These are phyloP conservation scores for Anarrhichthys ocellatus DNA, from an alignment of 2,113 vertebrate species.

Conservation along the genomic window DNA sequence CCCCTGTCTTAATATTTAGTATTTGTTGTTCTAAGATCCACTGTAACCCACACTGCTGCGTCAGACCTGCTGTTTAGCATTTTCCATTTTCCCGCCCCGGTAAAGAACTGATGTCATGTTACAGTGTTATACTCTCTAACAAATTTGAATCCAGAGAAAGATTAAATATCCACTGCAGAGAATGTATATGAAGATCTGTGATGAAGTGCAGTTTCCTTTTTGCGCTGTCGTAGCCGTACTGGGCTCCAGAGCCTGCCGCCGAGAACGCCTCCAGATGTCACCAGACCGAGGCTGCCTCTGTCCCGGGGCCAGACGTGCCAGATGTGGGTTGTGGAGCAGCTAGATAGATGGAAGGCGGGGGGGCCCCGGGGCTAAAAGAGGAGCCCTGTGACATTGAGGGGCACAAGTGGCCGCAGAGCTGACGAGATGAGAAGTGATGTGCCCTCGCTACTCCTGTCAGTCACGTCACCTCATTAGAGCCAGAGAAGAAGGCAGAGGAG, in stretches of 20 bases:
- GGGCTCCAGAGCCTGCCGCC: slow-evolving; percentile 31
- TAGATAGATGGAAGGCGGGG: slow-evolving; percentile 68
- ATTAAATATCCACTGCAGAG: slow-evolving; percentile 58
- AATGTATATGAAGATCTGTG: slow-evolving; percentile 58
- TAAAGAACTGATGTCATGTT: slow-evolving; percentile 69
- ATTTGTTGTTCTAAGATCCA: slow-evolving; percentile 52
- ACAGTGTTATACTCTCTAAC: slow-evolving; percentile 55
- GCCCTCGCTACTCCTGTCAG: slow-evolving; percentile 77
- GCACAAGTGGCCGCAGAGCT: slow-evolving; percentile 76
- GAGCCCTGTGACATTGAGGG: slow-evolving; percentile 81
- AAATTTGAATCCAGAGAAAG: slow-evolving; percentile 60
- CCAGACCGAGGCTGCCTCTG: slow-evolving; percentile 42
- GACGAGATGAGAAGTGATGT: slow-evolving; percentile 83
- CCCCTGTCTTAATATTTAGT: slow-evolving; percentile 40
- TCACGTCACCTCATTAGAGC: slow-evolving; percentile 81
- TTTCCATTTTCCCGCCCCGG: slow-evolving; percentile 60
- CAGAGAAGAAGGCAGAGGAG: slow-evolving; percentile 35
- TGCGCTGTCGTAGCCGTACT: slow-evolving; percentile 17
- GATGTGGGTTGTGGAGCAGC: slow-evolving; percentile 67
- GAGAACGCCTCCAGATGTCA: slow-evolving; percentile 60
- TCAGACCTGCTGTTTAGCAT: slow-evolving; percentile 28
- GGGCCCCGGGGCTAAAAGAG: slow-evolving; percentile 71
- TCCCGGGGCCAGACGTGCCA: slow-evolving; percentile 65
- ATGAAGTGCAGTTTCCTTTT: slow-evolving; percentile 46
- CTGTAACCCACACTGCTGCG: slow-evolving; percentile 36